Base-by-base conservation (phyloP, 1,140 invertebrate genomes). In the Psix sp. region DNA sequence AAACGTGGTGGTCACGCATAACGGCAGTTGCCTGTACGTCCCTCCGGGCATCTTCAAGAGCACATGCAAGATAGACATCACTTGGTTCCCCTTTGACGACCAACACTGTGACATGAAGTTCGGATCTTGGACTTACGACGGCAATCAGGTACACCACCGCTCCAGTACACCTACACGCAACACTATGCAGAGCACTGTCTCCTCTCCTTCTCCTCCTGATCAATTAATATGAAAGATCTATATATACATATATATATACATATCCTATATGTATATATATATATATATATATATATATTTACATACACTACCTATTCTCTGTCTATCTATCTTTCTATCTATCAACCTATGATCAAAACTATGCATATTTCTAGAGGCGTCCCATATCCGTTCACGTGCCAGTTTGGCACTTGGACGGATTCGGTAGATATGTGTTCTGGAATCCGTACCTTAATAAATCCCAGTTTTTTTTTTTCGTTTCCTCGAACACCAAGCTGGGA, bases 51-150 rank as follows among this genome's bases (percentile, higher is more conserved):
- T 99, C 89, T 98, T 98, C 92, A 97, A 97, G 91, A 98, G 95
- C 91, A 98, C 96, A 89, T 99, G 97, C 92, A 95, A 96, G 90
- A 99, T 99, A 89, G 96, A 99, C 92, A 98, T 98, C 90, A 97
- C 95, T 82, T 98, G 96, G 95, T 98, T 98, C 90, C 97, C 97
- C 83, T 98, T 98, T 91, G 97, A 99, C 90, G 96, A 98, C 88
- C 97, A 98, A 92, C 92, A 94, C 88, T 99, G 96, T 90, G 91
- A 95, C 86, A 94, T 98, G 94, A 95, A 96, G 92, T 96, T 96
- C 87, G 95, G 95, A 90, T 96, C 94, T 89, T 96, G 95, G 95
- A 95, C 95, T 82, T 96, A 96, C 89, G 94, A 95, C 88, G 95
- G 95, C 88, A 93, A 93, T 89, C 93, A 96, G 93, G 94, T 95